Percentiles rank a stretch among this genome's conserved stretches.
phyloP scores from a whole-genome alignment of 2,888 invertebrate genomes.

The Hymenopus coronatus region DNA sequence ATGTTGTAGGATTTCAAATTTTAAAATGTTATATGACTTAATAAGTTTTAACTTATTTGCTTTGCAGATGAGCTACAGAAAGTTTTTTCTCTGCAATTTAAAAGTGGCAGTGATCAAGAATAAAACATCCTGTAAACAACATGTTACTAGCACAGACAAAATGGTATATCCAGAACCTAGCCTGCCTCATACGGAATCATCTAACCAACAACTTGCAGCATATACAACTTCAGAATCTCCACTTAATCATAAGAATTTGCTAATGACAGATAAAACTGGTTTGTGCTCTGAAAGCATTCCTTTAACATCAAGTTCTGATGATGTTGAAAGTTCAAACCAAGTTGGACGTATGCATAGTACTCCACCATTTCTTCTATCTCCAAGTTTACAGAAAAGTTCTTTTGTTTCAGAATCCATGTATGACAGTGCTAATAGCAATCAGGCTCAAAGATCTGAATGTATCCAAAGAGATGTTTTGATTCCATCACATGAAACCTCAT shows the following conservation, averaged over 20 bases:
- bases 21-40: too few relatives aligned
- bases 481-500: neutral
- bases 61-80: neutral
- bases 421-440: neutral
- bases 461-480: neutral
- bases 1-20: too few relatives aligned
- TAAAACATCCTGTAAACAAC: neutral
- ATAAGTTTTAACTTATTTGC: too few relatives aligned
- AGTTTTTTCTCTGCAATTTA: neutral
- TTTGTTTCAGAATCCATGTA: neutral
- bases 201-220: neutral
- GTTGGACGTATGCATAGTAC: neutral
- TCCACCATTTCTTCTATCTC: neutral
- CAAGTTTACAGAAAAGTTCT: neutral
- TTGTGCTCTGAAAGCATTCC: neutral
- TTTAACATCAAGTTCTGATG: neutral
- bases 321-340: neutral
- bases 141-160: neutral
- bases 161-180: neutral
- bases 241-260: neutral
- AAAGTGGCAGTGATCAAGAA: neutral
- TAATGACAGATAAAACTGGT: neutral
- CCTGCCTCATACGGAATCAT: neutral
- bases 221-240: neutral
- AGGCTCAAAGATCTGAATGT: neutral